phyloP scores from a whole-genome alignment of 2,113 vertebrate genomes.

The Vidua chalybeata region DNA sequence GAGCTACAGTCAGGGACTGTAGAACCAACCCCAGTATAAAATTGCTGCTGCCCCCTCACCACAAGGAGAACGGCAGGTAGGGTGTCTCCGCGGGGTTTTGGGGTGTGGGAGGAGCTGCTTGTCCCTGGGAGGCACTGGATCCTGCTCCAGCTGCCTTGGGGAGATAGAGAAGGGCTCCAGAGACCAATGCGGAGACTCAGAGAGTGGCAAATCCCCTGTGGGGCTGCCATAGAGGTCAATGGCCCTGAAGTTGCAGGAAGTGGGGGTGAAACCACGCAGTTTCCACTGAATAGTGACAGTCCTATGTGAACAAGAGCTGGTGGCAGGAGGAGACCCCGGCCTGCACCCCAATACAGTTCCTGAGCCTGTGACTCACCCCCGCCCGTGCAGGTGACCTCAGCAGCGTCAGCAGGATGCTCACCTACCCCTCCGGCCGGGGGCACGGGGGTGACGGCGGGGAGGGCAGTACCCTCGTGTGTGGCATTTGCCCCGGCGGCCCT shows the following conservation, averaged over 20 bases:
- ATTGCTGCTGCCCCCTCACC: background rate
- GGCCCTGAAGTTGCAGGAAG: background rate
- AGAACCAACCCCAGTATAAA: background rate
- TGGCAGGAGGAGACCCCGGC: accelerated
- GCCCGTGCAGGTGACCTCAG: background rate
- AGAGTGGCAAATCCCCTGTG: background rate
- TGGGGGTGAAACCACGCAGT: background rate
- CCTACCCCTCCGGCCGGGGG: accelerated
- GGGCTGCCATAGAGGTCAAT: background rate
- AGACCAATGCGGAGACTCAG: accelerated
- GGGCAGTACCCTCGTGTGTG: slow-evolving; percentile 20
- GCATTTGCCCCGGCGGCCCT: slow-evolving; percentile 63
- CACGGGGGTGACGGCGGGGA: accelerated
- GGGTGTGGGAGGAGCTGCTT: background rate
- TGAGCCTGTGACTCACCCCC: accelerated
- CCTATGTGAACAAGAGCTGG: accelerated
- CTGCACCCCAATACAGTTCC: accelerated
- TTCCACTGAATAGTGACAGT: background rate
- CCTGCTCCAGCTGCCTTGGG: background rate
- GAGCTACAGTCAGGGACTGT: background rate
- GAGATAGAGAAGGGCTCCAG: background rate
- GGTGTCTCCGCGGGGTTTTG: background rate
- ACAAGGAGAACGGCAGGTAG: background rate
- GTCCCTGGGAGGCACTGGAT: background rate
- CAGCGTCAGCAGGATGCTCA: background rate